Percentiles rank a stretch among this genome's conserved stretches.
Conservation (phyloP, 1,140 invertebrate species). For the Pseudomyrmex gracilis region DNA sequence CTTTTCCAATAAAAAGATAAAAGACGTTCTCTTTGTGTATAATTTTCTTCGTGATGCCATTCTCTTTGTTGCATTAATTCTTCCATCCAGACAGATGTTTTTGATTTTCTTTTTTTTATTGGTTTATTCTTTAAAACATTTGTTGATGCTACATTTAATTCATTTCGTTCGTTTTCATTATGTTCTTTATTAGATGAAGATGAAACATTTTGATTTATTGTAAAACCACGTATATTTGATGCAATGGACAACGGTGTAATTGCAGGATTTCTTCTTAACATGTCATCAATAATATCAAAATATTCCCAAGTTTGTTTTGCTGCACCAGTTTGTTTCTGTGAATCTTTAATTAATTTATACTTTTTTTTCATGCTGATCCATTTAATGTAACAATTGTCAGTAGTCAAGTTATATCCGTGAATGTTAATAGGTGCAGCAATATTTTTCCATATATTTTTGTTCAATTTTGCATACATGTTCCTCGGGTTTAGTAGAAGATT, state of each 20-base stretch:
- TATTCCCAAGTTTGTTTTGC: slow-evolving; percentile 25
- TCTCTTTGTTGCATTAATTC: slow-evolving; percentile 11
- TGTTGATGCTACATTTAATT: slow-evolving; percentile 5
- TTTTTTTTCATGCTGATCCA: slow-evolving; percentile 2
- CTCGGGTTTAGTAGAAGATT: neutral
- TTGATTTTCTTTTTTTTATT: slow-evolving; percentile 8
- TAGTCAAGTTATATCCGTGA: slow-evolving; percentile 1
- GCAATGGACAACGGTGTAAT: neutral
- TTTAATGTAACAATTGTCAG: slow-evolving; percentile 1
- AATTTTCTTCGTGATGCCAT: slow-evolving; percentile 4
- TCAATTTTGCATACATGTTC: neutral
- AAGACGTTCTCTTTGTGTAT: neutral
- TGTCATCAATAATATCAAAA: slow-evolving; percentile 3
- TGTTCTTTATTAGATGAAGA: neutral
- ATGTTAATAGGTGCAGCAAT: neutral
- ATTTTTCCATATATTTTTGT: neutral
- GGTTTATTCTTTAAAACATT: neutral
- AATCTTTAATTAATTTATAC: slow-evolving; percentile 10
- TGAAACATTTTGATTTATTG: neutral
- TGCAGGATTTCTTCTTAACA: slow-evolving; percentile 1
- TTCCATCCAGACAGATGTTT: neutral
- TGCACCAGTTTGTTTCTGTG: neutral
- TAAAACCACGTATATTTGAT: slow-evolving; percentile 20
- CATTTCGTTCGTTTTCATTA: slow-evolving; percentile 7
- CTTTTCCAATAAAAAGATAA: slow-evolving; percentile 19